These are phyloP conservation scores for Poecilia picta DNA, from an alignment of 2,797 vertebrate genomes.

Conservation along the genomic window DNA sequence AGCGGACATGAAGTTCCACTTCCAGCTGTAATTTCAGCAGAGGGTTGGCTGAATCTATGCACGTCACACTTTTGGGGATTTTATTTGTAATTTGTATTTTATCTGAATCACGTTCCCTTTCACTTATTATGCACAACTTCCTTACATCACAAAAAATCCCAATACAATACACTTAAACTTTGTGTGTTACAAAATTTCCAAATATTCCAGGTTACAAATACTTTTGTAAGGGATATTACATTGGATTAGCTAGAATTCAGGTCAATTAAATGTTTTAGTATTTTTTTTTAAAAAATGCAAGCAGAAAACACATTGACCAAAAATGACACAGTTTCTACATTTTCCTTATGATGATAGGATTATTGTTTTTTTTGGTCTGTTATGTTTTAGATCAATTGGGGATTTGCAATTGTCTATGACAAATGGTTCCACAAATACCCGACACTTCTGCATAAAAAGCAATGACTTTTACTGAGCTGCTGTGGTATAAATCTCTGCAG, in stretches of 20 bases:
- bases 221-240: background rate
- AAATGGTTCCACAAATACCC: slow-evolving; percentile 64
- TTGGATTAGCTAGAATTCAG: background rate
- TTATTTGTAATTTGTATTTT: background rate
- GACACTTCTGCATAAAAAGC: slow-evolving; percentile 53
- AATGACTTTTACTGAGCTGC: slow-evolving; percentile 68
- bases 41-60: background rate
- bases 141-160: background rate
- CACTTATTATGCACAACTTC: background rate
- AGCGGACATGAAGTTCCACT: background rate
- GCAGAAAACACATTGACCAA: background rate
- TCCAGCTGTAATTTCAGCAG: background rate
- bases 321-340: background rate
- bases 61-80: background rate
- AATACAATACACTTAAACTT: background rate
- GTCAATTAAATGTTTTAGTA: background rate
- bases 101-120: background rate
- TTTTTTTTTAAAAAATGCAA: background rate
- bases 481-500: slow-evolving; percentile 75
- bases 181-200: background rate
- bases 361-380: background rate
- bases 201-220: background rate
- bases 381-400: slow-evolving; percentile 23
- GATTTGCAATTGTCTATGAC: slow-evolving; percentile 66
- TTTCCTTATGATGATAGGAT: background rate